Evolutionary conservation across 2,797 vertebrate genomes (phyloP), one percentile per base, ranked within the genome.

Genomic region (Atherinosoma microstoma): DNA sequence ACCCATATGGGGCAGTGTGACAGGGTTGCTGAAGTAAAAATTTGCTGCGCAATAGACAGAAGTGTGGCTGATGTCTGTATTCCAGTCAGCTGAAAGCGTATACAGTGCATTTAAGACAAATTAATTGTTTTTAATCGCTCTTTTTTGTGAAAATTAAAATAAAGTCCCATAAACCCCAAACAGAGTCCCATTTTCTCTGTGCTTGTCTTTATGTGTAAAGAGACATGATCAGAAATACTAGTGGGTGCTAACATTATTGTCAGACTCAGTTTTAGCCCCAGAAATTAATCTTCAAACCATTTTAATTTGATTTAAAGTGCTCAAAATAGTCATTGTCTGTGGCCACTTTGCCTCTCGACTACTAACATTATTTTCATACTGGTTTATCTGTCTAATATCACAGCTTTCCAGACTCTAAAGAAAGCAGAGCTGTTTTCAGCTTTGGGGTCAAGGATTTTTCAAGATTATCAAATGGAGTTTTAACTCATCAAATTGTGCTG

Each of bases 191-290:
- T 45, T 18, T 45, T 45, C 16, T 45, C 42, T 20, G 18, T 45
- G 42, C 42, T 68, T 34, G 6, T 69, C 35, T 56, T 30, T 70
- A 38, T 29, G 13, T 65, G 9, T 67, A 0, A 11, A 54, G 7
- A 60, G 29, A 22, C 74, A 72, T 60, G 45, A 58, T 8, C 20
- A 42, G 62, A 68, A 30, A 74, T 73, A 78, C 67, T 6, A 79
- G 67, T 45, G 34, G 42, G 13, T 54, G 6, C 22, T n/a, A 22
- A 45, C 67, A 24, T 58, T 45, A 58, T 60, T 75, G 38, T 59
- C 58, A 36, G 10, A 42, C 49, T 76, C 49, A 29, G 34, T 24
- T 64, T 68, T 36, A 51, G 49, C 59, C 10, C 12, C 29, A 32
- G 56, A 30, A 27, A n/a, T 64, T 3, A 73, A 65, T 70, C 60